phyloP scores from a whole-genome alignment of 1,140 invertebrate genomes.

The Vanessa tameamea region DNA sequence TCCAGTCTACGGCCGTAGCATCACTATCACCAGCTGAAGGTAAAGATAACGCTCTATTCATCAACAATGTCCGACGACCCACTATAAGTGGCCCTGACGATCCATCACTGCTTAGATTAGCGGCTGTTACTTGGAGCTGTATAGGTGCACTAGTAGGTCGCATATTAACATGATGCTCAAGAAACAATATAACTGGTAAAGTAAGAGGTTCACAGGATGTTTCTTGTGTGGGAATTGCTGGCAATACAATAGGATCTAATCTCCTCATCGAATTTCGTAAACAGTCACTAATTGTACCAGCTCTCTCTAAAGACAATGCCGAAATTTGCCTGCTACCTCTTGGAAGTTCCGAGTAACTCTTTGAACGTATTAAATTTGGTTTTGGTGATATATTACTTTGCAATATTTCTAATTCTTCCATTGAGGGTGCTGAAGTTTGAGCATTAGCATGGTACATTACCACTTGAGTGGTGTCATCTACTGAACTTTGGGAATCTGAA shows the following conservation, averaged over 20 bases:
- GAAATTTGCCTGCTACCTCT: constrained; percentile 48
- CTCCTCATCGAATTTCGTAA: constrained; percentile 73
- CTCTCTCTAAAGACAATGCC: constrained; percentile 56
- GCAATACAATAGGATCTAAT: constrained; percentile 71
- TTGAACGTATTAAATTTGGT: constrained; percentile 59
- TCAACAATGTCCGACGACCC: constrained; percentile 65
- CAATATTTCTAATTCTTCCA: constrained; percentile 50
- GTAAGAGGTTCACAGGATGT: constrained; percentile 62
- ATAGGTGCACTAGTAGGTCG: constrained; percentile 74
- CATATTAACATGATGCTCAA: constrained; percentile 75
- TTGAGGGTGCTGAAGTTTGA: constrained; percentile 43
- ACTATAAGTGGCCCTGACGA: constrained; percentile 72
- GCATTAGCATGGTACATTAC: constrained; percentile 47
- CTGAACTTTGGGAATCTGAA: constrained; percentile 55
- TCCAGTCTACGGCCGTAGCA: constrained; percentile 62
- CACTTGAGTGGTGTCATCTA: constrained; percentile 74
- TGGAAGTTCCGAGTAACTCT: constrained; percentile 69
- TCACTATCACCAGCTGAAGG: constrained; percentile 72
- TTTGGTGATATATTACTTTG: constrained; percentile 44
- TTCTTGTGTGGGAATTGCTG: constrained; percentile 59
- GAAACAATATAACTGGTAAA: constrained; percentile 72
- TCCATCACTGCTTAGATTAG: constrained; percentile 69
- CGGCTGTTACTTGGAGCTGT: constrained; percentile 73
- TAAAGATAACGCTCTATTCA: constrained; percentile 69
- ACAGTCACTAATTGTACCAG: constrained; percentile 57